Conservation (phyloP, 2,113 vertebrate genomes). For the Xenopus borealis region DNA sequence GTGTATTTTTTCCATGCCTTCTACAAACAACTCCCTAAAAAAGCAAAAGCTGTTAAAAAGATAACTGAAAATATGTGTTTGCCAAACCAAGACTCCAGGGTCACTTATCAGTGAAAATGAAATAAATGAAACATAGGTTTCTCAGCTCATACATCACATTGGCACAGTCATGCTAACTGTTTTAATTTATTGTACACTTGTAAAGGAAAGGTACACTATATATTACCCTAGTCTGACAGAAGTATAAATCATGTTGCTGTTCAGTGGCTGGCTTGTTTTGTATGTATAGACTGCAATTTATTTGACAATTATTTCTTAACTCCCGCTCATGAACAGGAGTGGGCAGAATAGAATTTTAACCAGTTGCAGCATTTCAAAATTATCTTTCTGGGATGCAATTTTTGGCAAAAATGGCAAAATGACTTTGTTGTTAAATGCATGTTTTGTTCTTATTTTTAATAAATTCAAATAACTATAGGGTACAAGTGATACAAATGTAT, state of each 20-base stretch:
- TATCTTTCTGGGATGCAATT: no score
- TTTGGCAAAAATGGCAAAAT: no score
- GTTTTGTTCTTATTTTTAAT: no score
- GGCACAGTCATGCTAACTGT: slow-evolving; percentile 1
- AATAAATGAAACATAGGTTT: slow-evolving; percentile 21
- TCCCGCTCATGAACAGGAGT: no score
- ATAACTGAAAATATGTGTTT: background rate
- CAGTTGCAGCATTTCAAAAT: no score
- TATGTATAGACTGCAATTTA: background rate
- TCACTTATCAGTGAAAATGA: slow-evolving; percentile 7
- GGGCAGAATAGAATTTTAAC: no score
- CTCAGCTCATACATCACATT: slow-evolving; percentile 20
- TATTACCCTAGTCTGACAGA: background rate
- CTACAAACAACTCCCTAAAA: no score
- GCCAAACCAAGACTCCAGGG: slow-evolving; percentile 8
- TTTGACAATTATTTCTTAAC: slow-evolving; percentile 8
- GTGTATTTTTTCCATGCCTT: no score
- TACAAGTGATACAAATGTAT: no score
- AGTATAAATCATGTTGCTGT: slow-evolving; percentile 10
- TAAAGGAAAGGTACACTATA: background rate
- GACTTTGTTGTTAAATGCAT: no score
- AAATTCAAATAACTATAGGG: no score
- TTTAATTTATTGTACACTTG: slow-evolving; percentile 13
- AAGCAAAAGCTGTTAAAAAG: no score
- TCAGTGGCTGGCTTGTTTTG: background rate